Evolutionary conservation across 2,888 invertebrate genomes (phyloP).

Genomic region (Papilio protenor): DNA sequence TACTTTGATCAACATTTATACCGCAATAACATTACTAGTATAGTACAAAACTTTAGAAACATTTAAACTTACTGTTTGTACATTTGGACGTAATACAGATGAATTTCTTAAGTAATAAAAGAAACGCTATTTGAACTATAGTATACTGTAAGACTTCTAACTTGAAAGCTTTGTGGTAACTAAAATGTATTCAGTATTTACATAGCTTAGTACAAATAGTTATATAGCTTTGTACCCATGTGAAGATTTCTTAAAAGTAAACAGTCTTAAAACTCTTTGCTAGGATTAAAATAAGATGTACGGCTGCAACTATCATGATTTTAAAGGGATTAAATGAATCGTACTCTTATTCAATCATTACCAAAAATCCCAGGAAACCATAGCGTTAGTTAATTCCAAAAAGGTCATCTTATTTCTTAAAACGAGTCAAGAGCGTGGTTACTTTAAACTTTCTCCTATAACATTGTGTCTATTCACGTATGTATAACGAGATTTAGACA

Average conservation of each 20-base stretch:
- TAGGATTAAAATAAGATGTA: background rate
- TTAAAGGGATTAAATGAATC: background rate
- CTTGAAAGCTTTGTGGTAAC: slow-evolving; percentile 22
- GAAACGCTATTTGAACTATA: background rate
- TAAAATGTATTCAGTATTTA: slow-evolving; percentile 13
- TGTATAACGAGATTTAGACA: slow-evolving; percentile 9
- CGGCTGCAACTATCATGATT: background rate
- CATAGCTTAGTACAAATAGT: background rate
- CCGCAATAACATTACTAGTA: too few relatives aligned
- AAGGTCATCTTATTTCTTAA: background rate
- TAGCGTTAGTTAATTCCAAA: background rate
- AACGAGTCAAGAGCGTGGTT: background rate
- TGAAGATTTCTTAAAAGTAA: background rate
- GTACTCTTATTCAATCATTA: background rate
- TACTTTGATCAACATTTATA: too few relatives aligned
- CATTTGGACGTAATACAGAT: background rate
- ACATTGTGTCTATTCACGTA: background rate
- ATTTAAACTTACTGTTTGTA: background rate
- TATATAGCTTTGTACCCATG: background rate
- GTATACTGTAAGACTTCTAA: background rate
- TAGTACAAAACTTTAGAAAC: background rate
- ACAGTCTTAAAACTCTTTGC: background rate
- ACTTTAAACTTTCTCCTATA: background rate
- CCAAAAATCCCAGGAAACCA: background rate
- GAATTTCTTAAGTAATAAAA: background rate